A percentile compares a stretch with the other conserved stretches of the same genome.
These are phyloP conservation scores for Dipus sagitta DNA, from an alignment of 2,797 vertebrate genomes.

Conservation along the genomic window DNA sequence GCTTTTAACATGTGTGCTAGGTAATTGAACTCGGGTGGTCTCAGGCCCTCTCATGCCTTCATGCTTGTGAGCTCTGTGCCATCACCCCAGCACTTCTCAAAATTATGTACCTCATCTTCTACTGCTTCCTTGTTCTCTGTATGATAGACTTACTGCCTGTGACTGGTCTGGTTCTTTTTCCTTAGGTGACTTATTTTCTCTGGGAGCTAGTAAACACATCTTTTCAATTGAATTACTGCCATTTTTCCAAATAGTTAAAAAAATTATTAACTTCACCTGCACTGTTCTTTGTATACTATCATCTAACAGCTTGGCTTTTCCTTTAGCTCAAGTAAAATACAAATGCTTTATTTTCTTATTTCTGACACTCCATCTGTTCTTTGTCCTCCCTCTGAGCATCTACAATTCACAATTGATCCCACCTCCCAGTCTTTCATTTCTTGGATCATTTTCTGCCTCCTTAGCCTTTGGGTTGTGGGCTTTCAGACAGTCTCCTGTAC, in stretches of 20 bases:
- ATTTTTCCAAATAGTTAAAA: constrained; percentile 1
- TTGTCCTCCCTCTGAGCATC: neutral
- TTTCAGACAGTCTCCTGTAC: neutral
- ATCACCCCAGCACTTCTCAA: no score
- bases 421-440: neutral
- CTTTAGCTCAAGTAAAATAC: neutral
- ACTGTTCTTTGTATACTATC: constrained; percentile 6
- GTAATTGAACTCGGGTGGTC: no score
- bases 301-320: neutral
- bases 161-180: neutral
- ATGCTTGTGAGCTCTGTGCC: no score
- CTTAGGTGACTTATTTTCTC: neutral
- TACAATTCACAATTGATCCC: neutral
- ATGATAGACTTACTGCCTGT: neutral
- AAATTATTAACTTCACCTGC: neutral
- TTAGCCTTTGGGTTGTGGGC: neutral
- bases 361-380: neutral
- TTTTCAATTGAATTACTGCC: constrained; percentile 15
- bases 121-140: no score
- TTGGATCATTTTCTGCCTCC: neutral
- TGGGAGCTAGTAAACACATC: neutral
- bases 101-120: no score
- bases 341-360: neutral
- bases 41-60: no score
- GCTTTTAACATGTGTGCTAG: no score